phyloP scores from a whole-genome alignment of 2,113 vertebrate genomes.

The Shinisaurus crocodilurus region DNA sequence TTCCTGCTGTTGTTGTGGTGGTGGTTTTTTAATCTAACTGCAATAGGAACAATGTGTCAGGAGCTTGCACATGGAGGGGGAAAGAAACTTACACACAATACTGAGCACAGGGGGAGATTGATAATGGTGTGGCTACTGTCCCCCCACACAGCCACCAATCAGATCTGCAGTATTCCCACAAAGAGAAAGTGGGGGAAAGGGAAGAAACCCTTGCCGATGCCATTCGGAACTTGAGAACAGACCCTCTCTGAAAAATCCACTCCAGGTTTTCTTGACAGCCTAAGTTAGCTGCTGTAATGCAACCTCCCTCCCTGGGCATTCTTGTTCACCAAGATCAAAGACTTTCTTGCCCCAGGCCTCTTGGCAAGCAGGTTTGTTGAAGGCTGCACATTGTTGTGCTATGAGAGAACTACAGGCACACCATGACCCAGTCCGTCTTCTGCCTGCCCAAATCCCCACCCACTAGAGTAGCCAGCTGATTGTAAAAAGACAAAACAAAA shows the following conservation, averaged over 20 bases:
- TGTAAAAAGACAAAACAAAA: neutral
- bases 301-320: neutral
- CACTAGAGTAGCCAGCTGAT: neutral
- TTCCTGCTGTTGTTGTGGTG: no score
- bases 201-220: neutral
- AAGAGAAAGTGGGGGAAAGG: neutral
- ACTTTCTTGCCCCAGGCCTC: neutral
- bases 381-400: neutral
- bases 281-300: neutral
- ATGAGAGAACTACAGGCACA: neutral
- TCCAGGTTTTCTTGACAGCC: neutral
- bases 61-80: neutral
- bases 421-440: neutral
- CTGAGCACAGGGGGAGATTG: neutral
- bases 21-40: no score
- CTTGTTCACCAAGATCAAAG: neutral
- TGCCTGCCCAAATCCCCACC: neutral
- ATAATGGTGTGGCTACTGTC: neutral
- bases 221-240: neutral
- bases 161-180: no score
- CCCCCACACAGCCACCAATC: neutral
- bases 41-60: no score
- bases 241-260: neutral
- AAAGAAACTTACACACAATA: neutral
- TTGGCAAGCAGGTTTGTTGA: neutral